Evolutionary conservation across 2,797 vertebrate species (phyloP).

Genomic region (Thripadectes ignobilis): DNA sequence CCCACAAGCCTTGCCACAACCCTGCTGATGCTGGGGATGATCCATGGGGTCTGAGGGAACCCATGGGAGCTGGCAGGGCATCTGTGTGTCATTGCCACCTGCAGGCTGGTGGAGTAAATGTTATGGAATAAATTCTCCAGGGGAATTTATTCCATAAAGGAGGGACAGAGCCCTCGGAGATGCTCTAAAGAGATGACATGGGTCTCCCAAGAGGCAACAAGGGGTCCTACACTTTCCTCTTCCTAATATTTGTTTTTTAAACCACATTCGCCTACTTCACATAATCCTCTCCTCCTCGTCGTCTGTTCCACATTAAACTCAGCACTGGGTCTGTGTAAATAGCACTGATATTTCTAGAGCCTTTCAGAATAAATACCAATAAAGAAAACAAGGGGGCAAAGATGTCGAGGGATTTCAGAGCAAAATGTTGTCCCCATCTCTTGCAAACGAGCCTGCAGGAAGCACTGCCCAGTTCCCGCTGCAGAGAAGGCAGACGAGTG

Average conservation of each 20-base stretch:
- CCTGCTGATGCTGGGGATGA: background rate
- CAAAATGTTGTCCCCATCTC: background rate
- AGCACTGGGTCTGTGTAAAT: background rate
- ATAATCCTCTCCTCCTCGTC: background rate
- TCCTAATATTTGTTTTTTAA: background rate
- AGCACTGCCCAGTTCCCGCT: fast-evolving
- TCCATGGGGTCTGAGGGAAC: background rate
- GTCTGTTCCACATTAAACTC: background rate
- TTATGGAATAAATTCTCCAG: too few species aligned
- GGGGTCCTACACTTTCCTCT: background rate
- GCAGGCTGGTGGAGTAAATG: background rate
- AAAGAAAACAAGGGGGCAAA: conserved; percentile 28
- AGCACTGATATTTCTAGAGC: conserved; percentile 34
- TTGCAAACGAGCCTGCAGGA: background rate
- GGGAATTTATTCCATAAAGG: background rate
- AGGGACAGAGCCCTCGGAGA: background rate
- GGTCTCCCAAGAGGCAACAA: background rate
- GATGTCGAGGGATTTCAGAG: background rate
- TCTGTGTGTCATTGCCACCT: background rate
- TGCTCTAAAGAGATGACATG: background rate
- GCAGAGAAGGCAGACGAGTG: background rate
- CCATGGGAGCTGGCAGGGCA: background rate
- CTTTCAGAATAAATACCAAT: conserved; percentile 44
- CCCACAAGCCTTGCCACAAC: background rate
- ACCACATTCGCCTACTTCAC: background rate